These are phyloP conservation scores for Muricea muricata DNA, from an alignment of 92 coral and sea anemone species.

Conservation along the genomic window DNA sequence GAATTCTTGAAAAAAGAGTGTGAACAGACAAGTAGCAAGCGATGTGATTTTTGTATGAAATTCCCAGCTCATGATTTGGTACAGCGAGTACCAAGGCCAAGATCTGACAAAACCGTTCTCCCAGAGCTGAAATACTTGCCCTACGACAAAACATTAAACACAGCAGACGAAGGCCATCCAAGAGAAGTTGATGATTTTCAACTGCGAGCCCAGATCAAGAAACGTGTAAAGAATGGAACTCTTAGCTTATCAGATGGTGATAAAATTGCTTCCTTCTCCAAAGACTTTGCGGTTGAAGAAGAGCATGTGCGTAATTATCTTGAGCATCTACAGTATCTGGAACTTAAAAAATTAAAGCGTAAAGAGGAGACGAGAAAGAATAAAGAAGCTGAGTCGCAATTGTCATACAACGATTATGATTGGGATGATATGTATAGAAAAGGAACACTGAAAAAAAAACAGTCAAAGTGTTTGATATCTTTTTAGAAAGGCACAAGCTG, in stretches of 20 bases:
- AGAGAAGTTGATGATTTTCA: constrained; percentile 35
- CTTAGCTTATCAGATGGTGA: constrained; percentile 21
- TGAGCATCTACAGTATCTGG: background rate
- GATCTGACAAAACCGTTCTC: constrained; percentile 28
- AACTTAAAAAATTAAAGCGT: too few species aligned
- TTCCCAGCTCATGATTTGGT: background rate
- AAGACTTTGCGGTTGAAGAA: constrained; percentile 35
- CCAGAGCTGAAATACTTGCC: constrained; percentile 33
- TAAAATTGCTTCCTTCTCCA: constrained; percentile 16
- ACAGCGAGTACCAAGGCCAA: constrained; percentile 36
- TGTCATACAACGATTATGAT: too few species aligned
- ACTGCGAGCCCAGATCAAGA: constrained; percentile 33
- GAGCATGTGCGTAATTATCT: background rate
- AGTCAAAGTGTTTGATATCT: too few species aligned
- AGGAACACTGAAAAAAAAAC: too few species aligned
- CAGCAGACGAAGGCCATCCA: constrained; percentile 4
- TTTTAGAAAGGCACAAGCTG: too few species aligned
- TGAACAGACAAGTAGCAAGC: constrained; percentile 14
- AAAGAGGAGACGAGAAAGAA: too few species aligned
- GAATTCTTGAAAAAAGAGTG: constrained; percentile 53
- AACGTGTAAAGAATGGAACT: constrained; percentile 6
- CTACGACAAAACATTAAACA: constrained; percentile 10
- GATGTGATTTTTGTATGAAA: constrained; percentile 44
- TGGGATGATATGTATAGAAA: too few species aligned
- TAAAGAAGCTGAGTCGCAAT: too few species aligned